These are phyloP conservation scores for Copidosoma aretas DNA, from an alignment of 2,888 invertebrate species.

Conservation along the genomic window DNA sequence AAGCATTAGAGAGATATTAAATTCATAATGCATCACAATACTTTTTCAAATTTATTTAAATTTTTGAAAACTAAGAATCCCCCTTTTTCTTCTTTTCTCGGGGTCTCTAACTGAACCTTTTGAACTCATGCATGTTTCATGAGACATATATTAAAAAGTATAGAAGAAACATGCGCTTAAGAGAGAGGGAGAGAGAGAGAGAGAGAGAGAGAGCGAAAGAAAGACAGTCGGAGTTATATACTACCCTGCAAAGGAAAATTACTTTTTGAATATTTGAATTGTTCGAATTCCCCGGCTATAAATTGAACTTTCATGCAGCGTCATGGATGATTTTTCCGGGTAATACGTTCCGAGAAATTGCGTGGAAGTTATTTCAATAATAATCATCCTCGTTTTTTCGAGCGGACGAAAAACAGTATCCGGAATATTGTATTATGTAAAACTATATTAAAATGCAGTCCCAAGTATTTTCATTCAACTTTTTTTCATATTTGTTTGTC, in stretches of 20 bases:
- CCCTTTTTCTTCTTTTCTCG: neutral
- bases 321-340: neutral
- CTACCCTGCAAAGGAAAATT: neutral
- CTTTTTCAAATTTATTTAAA: neutral
- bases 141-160: conserved; percentile 1
- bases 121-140: neutral
- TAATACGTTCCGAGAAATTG: neutral
- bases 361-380: neutral
- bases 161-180: neutral
- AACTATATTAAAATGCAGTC: too few species aligned
- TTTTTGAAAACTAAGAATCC: neutral
- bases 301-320: neutral
- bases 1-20: too few species aligned
- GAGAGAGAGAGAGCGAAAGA: too few species aligned
- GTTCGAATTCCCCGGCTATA: neutral
- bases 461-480: too few species aligned
- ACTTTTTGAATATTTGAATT: conserved; percentile 1
- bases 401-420: too few species aligned
- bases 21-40: neutral
- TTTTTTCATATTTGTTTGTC: too few species aligned
- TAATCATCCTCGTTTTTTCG: neutral
- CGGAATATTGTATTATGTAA: too few species aligned
- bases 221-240: neutral
- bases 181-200: too few species aligned
- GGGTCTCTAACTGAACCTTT: neutral